These are phyloP conservation scores for Eupithecia pulchellata DNA, from an alignment of 2,888 invertebrate genomes.

Conservation along the genomic window DNA sequence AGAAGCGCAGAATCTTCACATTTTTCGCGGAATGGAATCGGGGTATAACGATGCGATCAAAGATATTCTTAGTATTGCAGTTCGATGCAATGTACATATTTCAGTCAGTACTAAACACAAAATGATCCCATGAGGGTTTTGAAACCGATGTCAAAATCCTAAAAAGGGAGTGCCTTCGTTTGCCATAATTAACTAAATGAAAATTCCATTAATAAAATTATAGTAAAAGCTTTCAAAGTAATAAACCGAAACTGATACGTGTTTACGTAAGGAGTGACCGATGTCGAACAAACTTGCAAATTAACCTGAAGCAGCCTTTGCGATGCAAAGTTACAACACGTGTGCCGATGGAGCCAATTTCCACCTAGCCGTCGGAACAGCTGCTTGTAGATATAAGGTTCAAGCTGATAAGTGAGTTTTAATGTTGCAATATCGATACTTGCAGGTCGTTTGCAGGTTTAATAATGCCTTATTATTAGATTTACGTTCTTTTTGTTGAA, in stretches of 20 bases:
- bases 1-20: too few relatives aligned
- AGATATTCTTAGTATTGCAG: background rate
- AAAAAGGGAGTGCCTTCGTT: too few relatives aligned
- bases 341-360: conserved; percentile 22
- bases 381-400: background rate
- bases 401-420: conserved; percentile 11
- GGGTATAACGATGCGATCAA: background rate
- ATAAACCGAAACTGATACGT: conserved; percentile 15
- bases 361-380: conserved; percentile 4
- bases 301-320: conserved; percentile 24
- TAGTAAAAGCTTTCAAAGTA: conserved; percentile 8
- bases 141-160: too few relatives aligned
- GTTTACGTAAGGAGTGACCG: conserved; percentile 21
- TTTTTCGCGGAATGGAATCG: too few relatives aligned
- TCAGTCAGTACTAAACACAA: too few relatives aligned
- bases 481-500: background rate
- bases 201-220: background rate
- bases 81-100: background rate
- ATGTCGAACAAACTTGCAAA: conserved; percentile 29
- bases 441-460: background rate
- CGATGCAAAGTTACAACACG: conserved; percentile 27
- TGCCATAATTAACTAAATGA: background rate
- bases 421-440: conserved; percentile 1
- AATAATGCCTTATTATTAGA: background rate
- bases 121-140: too few relatives aligned